These are phyloP conservation scores for Beroe forskalii DNA, from an alignment of 37 sponge, comb jelly and placozoan species.

Conservation along the genomic window DNA sequence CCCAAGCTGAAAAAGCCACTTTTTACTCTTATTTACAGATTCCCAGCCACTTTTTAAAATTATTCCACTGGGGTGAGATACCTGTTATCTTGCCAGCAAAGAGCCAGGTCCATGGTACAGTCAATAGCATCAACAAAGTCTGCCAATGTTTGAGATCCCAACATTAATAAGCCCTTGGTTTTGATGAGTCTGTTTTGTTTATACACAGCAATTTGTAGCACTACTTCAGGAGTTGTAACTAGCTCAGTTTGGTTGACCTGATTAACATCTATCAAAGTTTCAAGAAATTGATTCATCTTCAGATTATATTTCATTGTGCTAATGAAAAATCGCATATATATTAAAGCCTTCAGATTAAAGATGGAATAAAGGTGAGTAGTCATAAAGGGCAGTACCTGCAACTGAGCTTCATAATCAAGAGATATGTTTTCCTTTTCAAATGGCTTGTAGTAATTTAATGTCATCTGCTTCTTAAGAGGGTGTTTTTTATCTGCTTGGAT, in stretches of 20 bases:
- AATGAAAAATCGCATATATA: too few species aligned
- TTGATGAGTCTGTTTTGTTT: slow-evolving; percentile 8
- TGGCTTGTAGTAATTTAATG: slow-evolving; percentile 7
- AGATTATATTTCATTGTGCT: too few species aligned
- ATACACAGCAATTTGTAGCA: slow-evolving; percentile 12
- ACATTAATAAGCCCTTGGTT: neutral
- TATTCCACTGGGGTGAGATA: too few species aligned
- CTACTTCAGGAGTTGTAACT: slow-evolving; percentile 30
- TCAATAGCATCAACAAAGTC: slow-evolving; percentile 57
- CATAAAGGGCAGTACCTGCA: too few species aligned
- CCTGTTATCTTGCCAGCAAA: slow-evolving; percentile 54
- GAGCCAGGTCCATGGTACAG: slow-evolving; percentile 48
- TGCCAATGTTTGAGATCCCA: slow-evolving; percentile 47
- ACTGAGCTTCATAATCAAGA: slow-evolving; percentile 6
- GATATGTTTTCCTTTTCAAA: slow-evolving; percentile 28
- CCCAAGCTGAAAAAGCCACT: too few species aligned
- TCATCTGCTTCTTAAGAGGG: slow-evolving; percentile 48
- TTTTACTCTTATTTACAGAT: too few species aligned
- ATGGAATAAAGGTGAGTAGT: too few species aligned
- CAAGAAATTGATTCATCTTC: neutral
- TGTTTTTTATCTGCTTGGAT: slow-evolving; percentile 20
- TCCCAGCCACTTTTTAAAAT: too few species aligned
- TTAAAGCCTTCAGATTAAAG: too few species aligned
- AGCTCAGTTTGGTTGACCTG: slow-evolving; percentile 34
- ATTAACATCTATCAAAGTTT: neutral